These are phyloP conservation scores for Hemibagrus guttatus DNA, from an alignment of 2,797 vertebrate species.

Conservation along the genomic window DNA sequence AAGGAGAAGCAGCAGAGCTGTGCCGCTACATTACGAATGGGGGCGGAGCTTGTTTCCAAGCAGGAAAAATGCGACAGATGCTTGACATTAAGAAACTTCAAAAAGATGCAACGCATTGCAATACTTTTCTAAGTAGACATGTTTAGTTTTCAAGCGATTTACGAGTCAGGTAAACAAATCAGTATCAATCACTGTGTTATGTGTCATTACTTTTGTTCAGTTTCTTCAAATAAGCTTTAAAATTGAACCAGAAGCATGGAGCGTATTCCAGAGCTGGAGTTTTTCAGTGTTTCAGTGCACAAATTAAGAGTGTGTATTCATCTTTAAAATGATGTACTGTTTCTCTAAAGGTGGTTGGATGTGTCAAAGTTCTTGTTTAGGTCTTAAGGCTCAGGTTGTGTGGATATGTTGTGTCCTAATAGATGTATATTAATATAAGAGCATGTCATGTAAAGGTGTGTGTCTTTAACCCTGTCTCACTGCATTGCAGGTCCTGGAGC, in stretches of 20 bases:
- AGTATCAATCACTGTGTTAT: background rate
- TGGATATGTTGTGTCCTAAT: background rate
- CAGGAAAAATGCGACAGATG: background rate
- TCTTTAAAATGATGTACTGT: background rate
- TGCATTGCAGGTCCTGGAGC: slow-evolving; percentile 86
- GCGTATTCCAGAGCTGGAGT: too few relatives aligned
- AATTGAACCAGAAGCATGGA: background rate
- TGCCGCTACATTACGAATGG: background rate
- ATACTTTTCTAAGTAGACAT: background rate
- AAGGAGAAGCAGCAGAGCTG: background rate
- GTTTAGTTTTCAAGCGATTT: background rate
- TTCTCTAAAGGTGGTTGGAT: background rate
- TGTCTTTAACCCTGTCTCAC: background rate
- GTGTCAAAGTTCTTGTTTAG: background rate
- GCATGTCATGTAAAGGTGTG: background rate
- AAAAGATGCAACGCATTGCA: background rate
- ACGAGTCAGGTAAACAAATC: background rate
- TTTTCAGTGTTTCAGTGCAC: background rate
- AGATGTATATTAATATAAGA: background rate
- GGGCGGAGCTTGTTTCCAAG: background rate
- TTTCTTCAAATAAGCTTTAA: background rate
- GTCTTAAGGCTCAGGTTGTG: background rate
- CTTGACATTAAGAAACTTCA: background rate
- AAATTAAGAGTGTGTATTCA: background rate
- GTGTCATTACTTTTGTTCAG: background rate